Evolutionary conservation across 2,113 vertebrate genomes (phyloP).

Genomic region (Heloderma charlesbogerti): DNA sequence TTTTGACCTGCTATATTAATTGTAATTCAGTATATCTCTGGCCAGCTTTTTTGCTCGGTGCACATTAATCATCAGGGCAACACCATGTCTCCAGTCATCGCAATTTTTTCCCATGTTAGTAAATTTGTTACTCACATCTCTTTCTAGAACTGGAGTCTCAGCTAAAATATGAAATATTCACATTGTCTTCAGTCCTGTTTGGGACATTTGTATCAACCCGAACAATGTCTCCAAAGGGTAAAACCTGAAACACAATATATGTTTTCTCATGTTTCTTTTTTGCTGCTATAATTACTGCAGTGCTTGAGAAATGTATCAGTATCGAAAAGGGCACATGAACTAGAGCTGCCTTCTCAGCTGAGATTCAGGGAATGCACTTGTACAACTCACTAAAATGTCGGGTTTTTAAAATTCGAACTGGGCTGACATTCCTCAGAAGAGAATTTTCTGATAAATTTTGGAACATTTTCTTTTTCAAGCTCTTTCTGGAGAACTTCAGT

Average conservation of each 20-base stretch:
- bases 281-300: conserved; percentile 49
- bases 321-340: conserved; percentile 20
- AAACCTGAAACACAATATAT: conserved; percentile 51
- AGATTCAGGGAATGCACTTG: conserved; percentile 2
- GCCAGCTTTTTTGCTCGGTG: neutral
- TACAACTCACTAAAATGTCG: neutral
- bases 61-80: neutral
- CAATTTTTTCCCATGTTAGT: neutral
- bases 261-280: conserved; percentile 46
- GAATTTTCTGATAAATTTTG: too few relatives aligned
- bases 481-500: too few relatives aligned
- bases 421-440: too few relatives aligned
- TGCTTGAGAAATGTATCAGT: conserved; percentile 49
- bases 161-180: neutral
- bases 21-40: neutral
- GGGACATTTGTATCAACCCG: conserved; percentile 24
- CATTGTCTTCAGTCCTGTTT: conserved; percentile 14
- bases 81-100: neutral
- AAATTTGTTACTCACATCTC: neutral
- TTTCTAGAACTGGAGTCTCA: conserved; percentile 9
- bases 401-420: too few relatives aligned
- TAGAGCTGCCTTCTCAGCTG: conserved; percentile 22
- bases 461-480: too few relatives aligned
- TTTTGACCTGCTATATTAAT: neutral
- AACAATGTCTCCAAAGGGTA: conserved; percentile 37